A percentile compares a stretch with the other conserved stretches of the same genome.
Evolutionary conservation across 2,797 vertebrate genomes (phyloP).

Genomic region (Schizothorax lantsangensis): DNA sequence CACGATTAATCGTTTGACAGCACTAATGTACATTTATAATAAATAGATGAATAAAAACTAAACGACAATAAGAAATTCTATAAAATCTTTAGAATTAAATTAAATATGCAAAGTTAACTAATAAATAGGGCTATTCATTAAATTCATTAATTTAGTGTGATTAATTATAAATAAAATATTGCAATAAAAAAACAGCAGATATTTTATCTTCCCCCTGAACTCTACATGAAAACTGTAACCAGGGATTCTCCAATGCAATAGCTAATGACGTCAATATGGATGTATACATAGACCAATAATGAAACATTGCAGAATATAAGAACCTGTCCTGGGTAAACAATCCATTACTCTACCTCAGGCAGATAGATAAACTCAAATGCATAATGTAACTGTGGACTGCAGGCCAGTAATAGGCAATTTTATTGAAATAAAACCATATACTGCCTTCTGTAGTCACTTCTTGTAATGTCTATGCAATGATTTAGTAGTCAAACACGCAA

Average conservation of each 20-base stretch:
- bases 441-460: neutral
- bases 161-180: neutral
- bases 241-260: slow-evolving; percentile 11
- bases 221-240: neutral
- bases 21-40: too few species aligned
- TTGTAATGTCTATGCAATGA: neutral
- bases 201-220: neutral
- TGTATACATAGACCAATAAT: slow-evolving; percentile 1
- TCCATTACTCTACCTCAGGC: neutral
- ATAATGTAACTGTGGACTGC: neutral
- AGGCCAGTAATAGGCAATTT: neutral
- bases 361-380: neutral
- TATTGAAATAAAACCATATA: neutral
- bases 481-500: neutral
- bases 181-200: neutral
- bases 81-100: neutral
- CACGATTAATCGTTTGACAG: too few species aligned
- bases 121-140: neutral
- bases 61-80: neutral
- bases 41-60: neutral
- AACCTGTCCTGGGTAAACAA: neutral
- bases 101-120: neutral
- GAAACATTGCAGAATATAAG: neutral
- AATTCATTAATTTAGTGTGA: neutral
- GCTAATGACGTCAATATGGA: neutral